These are phyloP conservation scores for Sorex fumeus DNA, from an alignment of 2,113 vertebrate species.

Conservation along the genomic window DNA sequence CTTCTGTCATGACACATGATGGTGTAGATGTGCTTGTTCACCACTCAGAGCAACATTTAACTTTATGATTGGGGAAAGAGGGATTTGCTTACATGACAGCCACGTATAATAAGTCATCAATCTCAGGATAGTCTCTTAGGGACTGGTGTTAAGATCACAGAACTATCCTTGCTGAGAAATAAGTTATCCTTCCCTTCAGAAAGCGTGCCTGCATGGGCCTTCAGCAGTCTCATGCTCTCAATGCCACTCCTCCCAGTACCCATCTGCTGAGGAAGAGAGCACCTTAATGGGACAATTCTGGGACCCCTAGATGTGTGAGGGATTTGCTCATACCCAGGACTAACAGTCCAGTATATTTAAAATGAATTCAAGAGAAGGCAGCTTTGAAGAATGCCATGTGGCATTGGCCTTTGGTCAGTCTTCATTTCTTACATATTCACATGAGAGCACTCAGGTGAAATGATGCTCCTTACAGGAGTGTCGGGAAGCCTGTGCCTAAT, in stretches of 20 bases:
- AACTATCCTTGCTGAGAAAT: constrained; percentile 50
- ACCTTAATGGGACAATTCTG: background rate
- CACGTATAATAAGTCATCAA: constrained; percentile 76
- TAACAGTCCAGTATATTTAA: background rate
- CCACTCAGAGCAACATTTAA: constrained; percentile 47
- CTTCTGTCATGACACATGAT: background rate
- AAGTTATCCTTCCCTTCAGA: background rate
- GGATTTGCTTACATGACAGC: constrained; percentile 48
- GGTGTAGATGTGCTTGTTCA: constrained; percentile 14
- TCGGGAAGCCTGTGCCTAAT: background rate
- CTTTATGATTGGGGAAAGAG: constrained; percentile 64
- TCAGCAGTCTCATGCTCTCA: background rate
- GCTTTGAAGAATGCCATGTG: constrained; percentile 24
- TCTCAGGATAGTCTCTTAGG: constrained; percentile 49
- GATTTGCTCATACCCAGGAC: constrained; percentile 40
- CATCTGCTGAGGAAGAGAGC: background rate
- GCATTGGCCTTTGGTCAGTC: background rate
- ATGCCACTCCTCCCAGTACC: background rate
- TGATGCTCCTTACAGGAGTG: background rate
- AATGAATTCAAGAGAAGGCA: background rate
- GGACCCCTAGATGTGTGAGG: background rate
- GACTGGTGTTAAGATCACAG: constrained; percentile 58
- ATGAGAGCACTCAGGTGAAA: background rate
- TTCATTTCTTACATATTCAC: constrained; percentile 14
- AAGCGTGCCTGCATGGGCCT: background rate